Evolutionary conservation across 2,888 invertebrate genomes (phyloP).

Genomic region (Ochropleura plecta): DNA sequence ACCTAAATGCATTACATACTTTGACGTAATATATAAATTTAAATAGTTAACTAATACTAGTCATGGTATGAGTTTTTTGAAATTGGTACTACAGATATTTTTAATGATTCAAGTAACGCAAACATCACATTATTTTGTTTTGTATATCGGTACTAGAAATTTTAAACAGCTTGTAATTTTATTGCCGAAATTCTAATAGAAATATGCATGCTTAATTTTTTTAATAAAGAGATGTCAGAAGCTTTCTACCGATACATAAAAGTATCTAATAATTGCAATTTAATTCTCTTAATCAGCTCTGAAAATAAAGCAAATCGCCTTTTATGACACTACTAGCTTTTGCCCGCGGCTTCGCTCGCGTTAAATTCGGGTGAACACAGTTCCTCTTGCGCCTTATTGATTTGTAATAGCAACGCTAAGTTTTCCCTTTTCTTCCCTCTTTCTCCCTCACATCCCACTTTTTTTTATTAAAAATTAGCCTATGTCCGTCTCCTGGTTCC

Average conservation of each 20-base stretch:
- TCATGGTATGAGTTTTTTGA: neutral
- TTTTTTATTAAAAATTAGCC: too few relatives aligned
- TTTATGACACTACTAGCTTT: neutral
- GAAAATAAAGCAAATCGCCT: neutral
- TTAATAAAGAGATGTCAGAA: neutral
- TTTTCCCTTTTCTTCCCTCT: too few relatives aligned
- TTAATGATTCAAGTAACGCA: neutral
- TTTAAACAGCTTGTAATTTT: neutral
- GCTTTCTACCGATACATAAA: too few relatives aligned
- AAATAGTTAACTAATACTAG: neutral
- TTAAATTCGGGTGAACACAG: too few relatives aligned
- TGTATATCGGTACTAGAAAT: neutral
- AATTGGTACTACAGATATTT: neutral
- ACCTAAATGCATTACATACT: slow-evolving; percentile 8
- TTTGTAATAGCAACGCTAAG: too few relatives aligned
- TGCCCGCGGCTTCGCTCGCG: too few relatives aligned
- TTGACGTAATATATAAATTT: slow-evolving; percentile 12
- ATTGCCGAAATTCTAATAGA: neutral
- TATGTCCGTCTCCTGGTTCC: too few relatives aligned
- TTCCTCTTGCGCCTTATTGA: too few relatives aligned
- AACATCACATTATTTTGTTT: neutral
- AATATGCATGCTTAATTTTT: neutral
- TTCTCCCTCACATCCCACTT: too few relatives aligned
- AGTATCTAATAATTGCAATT: too few relatives aligned
- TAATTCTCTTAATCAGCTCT: neutral